Percentiles rank a stretch among this genome's conserved stretches.
phyloP scores from a whole-genome alignment of 2,888 invertebrate genomes.

The Vesta saturnalis region DNA sequence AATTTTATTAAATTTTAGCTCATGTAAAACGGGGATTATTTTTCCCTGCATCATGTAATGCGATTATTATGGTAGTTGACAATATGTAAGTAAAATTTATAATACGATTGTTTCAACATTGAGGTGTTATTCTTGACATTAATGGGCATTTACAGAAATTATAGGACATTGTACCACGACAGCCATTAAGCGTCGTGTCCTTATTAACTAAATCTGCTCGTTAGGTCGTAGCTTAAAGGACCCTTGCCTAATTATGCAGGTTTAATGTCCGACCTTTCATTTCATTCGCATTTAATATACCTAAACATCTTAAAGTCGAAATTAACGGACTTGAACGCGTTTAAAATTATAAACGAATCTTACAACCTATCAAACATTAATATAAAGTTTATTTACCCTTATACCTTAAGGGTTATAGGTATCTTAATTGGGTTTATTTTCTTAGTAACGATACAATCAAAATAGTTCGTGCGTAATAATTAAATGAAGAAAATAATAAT shows the following conservation, averaged over 20 bases:
- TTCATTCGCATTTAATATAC: slow-evolving; percentile 40
- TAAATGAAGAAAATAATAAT: too few species aligned
- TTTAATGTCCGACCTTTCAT: slow-evolving; percentile 45
- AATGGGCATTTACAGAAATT: slow-evolving; percentile 18
- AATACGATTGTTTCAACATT: slow-evolving; percentile 26
- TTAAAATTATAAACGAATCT: slow-evolving; percentile 24
- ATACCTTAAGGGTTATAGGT: too few species aligned
- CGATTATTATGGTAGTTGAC: background rate
- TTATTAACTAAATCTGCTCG: slow-evolving; percentile 40
- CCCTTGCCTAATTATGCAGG: slow-evolving; percentile 46
- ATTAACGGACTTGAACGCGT: slow-evolving; percentile 36
- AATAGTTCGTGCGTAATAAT: too few species aligned
- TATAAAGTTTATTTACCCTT: too few species aligned
- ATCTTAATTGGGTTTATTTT: too few species aligned
- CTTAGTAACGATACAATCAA: too few species aligned
- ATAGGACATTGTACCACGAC: slow-evolving; percentile 29
- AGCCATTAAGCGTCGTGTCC: slow-evolving; percentile 37
- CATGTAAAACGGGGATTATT: too few species aligned
- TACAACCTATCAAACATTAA: background rate
- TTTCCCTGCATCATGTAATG: too few species aligned
- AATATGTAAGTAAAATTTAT: slow-evolving; percentile 17
- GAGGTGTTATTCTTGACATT: slow-evolving; percentile 20
- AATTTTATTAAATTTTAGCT: too few species aligned
- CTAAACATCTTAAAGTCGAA: slow-evolving; percentile 38
- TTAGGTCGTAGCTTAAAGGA: slow-evolving; percentile 44